Percentiles rank a stretch among this genome's conserved stretches.
These are phyloP conservation scores for Drosophila nigromelanica DNA, from an alignment of 1,140 invertebrate genomes.

Conservation along the genomic window DNA sequence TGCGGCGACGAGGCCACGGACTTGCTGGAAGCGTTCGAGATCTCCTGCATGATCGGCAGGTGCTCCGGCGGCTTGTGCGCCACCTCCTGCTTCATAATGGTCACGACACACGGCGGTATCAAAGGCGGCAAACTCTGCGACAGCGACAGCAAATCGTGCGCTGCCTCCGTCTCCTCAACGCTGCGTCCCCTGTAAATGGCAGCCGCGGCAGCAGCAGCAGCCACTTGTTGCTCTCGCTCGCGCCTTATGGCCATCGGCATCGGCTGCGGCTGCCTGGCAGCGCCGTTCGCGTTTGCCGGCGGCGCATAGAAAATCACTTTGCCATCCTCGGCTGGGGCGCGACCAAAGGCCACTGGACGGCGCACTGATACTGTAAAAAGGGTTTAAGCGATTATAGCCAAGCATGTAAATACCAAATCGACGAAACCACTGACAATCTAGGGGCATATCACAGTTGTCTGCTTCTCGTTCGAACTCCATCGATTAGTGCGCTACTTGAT, in stretches of 20 bases:
- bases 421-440: conserved; percentile 57
- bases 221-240: conserved; percentile 76
- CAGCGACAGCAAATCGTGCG: conserved; percentile 92
- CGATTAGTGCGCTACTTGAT: neutral
- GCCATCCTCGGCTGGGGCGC: conserved; percentile 71
- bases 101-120: conserved; percentile 87
- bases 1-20: conserved; percentile 33
- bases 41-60: conserved; percentile 74
- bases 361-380: conserved; percentile 63
- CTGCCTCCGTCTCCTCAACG: conserved; percentile 92
- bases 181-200: conserved; percentile 87
- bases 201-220: conserved; percentile 45
- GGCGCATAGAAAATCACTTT: conserved; percentile 83
- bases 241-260: conserved; percentile 75
- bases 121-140: conserved; percentile 91
- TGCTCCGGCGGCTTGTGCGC: conserved; percentile 53
- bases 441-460: conserved; percentile 8
- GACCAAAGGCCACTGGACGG: conserved; percentile 73
- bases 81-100: conserved; percentile 84
- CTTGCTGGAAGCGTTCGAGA: conserved; percentile 66
- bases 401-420: neutral
- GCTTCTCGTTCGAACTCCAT: neutral
- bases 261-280: conserved; percentile 48
- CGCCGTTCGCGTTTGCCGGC: conserved; percentile 65
- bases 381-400: conserved; percentile 28